Conservation (phyloP, 1,140 invertebrate species). For the Mamestra configurata region DNA sequence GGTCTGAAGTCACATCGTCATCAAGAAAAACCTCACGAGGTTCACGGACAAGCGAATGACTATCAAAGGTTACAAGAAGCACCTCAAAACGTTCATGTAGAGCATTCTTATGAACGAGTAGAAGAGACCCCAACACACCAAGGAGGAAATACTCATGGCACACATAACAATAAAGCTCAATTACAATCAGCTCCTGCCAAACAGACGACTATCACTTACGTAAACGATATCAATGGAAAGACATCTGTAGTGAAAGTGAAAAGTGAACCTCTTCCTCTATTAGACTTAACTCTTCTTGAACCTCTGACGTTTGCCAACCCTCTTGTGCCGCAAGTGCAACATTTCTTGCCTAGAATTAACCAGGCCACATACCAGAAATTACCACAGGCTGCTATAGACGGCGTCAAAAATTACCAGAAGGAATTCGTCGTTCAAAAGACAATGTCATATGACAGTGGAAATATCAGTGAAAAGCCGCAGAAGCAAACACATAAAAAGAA, state of each 20-base stretch:
- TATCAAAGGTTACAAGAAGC: slow-evolving; percentile 59
- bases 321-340: slow-evolving; percentile 83
- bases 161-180: slow-evolving; percentile 62
- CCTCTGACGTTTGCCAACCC: slow-evolving; percentile 81
- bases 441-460: slow-evolving; percentile 70
- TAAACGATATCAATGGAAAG: slow-evolving; percentile 71
- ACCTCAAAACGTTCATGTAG: slow-evolving; percentile 44
- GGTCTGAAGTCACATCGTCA: slow-evolving; percentile 34
- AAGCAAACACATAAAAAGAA: slow-evolving; percentile 68
- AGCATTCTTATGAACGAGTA: slow-evolving; percentile 4
- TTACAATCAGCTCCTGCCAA: slow-evolving; percentile 66
- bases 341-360: slow-evolving; percentile 80
- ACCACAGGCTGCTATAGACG: slow-evolving; percentile 62
- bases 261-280: slow-evolving; percentile 75
- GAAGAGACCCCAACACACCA: neutral
- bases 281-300: slow-evolving; percentile 80
- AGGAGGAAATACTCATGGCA: slow-evolving; percentile 37
- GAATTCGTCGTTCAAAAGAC: slow-evolving; percentile 70
- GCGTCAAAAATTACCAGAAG: slow-evolving; percentile 70
- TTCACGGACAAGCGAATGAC: neutral
- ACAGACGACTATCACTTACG: slow-evolving; percentile 63
- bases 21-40: slow-evolving; percentile 17
- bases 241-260: slow-evolving; percentile 72
- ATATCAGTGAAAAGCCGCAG: slow-evolving; percentile 64
- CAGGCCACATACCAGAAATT: slow-evolving; percentile 74